phyloP scores from a whole-genome alignment of 2,888 invertebrate genomes.

The Synanthedon vespiformis region DNA sequence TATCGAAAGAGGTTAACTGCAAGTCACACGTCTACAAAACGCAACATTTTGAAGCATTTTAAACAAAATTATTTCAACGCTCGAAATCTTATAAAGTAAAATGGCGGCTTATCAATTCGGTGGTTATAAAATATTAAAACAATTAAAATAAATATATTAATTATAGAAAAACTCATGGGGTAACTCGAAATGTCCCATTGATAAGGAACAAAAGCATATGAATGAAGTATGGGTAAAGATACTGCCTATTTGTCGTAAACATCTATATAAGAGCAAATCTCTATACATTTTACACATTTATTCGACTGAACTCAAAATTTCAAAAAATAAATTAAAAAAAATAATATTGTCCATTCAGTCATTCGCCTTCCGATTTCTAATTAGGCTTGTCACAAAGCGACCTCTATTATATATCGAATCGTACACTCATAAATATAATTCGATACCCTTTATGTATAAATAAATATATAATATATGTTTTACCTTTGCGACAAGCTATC shows the following conservation, averaged over 20 bases:
- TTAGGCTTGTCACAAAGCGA: slow-evolving; percentile 59
- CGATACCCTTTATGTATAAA: not conserved
- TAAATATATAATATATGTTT: slow-evolving; percentile 18
- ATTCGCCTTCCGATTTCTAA: slow-evolving; percentile 35
- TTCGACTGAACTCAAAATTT: slow-evolving; percentile 25
- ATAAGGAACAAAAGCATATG: not conserved
- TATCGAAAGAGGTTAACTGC: too few species aligned
- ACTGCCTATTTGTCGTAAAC: slow-evolving; percentile 61
- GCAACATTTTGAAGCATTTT: too few species aligned
- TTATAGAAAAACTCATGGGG: too few species aligned
- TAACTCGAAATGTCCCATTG: too few species aligned
- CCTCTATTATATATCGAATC: slow-evolving; percentile 18
- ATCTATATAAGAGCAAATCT: slow-evolving; percentile 56
- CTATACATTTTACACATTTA: slow-evolving; percentile 63
- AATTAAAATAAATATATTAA: too few species aligned
- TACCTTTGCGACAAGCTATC: slow-evolving; percentile 66
- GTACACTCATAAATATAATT: slow-evolving; percentile 21
- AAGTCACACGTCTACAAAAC: too few species aligned
- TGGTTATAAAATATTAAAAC: too few species aligned
- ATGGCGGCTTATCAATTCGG: too few species aligned
- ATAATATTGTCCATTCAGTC: slow-evolving; percentile 31
- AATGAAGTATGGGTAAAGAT: slow-evolving; percentile 37
- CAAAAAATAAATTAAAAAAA: slow-evolving; percentile 18
- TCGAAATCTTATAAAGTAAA: too few species aligned
- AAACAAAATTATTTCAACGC: too few species aligned